Evolutionary conservation across 2,888 invertebrate species (phyloP).

Genomic region (Phengaris alcon): DNA sequence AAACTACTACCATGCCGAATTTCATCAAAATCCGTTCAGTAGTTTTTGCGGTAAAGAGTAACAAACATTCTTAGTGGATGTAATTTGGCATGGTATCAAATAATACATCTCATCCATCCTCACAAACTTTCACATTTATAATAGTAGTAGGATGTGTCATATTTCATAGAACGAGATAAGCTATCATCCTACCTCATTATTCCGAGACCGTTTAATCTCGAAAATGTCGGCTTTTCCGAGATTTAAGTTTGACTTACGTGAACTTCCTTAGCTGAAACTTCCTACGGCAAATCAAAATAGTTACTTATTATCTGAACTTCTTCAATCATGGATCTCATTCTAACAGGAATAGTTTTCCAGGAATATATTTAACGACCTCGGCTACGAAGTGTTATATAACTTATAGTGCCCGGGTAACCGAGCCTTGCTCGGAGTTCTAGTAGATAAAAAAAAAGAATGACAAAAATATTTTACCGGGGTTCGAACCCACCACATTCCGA

Average conservation of each 20-base stretch:
- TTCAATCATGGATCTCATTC: constrained; percentile 3
- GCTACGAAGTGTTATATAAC: not conserved
- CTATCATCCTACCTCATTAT: constrained; percentile 31
- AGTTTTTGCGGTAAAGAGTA: too few relatives aligned
- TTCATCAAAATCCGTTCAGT: too few relatives aligned
- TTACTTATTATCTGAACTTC: constrained; percentile 25
- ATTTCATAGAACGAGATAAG: not conserved
- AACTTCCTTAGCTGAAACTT: constrained; percentile 15
- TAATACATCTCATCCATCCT: too few relatives aligned
- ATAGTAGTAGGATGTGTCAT: not conserved
- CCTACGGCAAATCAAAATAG: constrained; percentile 5
- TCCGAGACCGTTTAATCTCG: constrained; percentile 34
- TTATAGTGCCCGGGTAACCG: too few relatives aligned
- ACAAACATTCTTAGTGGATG: too few relatives aligned
- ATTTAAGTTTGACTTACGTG: constrained; percentile 18
- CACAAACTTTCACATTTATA: too few relatives aligned
- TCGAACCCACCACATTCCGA: too few relatives aligned
- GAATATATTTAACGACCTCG: not conserved
- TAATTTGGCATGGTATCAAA: too few relatives aligned
- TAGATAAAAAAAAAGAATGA: too few relatives aligned
- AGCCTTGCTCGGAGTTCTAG: too few relatives aligned
- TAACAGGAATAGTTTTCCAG: constrained; percentile 3
- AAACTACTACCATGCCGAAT: too few relatives aligned
- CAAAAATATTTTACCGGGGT: too few relatives aligned
- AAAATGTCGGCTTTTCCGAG: constrained; percentile 28